Conservation (phyloP, 2,888 invertebrate species). For the Axea sp. region DNA sequence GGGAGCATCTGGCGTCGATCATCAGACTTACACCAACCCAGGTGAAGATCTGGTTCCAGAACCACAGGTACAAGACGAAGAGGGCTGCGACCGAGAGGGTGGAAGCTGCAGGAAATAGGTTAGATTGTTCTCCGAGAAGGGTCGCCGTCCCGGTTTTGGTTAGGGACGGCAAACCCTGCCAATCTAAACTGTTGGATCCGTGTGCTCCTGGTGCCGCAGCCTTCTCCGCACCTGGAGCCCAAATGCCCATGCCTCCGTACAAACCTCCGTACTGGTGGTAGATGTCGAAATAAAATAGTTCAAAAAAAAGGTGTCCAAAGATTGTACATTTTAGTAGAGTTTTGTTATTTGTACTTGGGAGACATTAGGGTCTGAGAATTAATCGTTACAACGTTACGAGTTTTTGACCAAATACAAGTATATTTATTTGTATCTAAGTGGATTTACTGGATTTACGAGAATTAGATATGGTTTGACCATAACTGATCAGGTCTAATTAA, state of each 20-base stretch:
- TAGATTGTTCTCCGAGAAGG: slow-evolving; percentile 91
- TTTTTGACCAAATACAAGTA: too few relatives aligned
- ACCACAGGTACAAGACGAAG: slow-evolving; percentile 98
- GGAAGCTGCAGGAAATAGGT: slow-evolving; percentile 83
- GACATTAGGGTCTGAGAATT: neutral
- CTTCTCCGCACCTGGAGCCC: slow-evolving; percentile 68
- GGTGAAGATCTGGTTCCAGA: slow-evolving; percentile 99
- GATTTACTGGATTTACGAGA: too few relatives aligned
- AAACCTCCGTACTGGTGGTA: slow-evolving; percentile 82
- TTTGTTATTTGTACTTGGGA: too few relatives aligned
- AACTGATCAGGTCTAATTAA: too few relatives aligned
- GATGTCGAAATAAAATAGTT: slow-evolving; percentile 64
- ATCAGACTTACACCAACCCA: slow-evolving; percentile 98
- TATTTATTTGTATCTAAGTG: too few relatives aligned
- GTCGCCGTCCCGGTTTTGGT: slow-evolving; percentile 97
- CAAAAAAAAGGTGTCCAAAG: slow-evolving; percentile 21
- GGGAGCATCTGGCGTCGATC: slow-evolving; percentile 96
- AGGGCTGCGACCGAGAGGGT: slow-evolving; percentile 95
- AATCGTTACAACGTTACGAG: too few relatives aligned
- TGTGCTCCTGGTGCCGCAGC: slow-evolving; percentile 56
- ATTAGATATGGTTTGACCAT: too few relatives aligned
- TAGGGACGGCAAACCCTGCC: slow-evolving; percentile 95
- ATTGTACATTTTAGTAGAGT: slow-evolving; percentile 47
- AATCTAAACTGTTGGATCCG: slow-evolving; percentile 78
- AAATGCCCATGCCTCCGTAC: slow-evolving; percentile 76